Evolutionary conservation across 2,113 vertebrate species (phyloP).

Genomic region (Engraulis encrasicolus): DNA sequence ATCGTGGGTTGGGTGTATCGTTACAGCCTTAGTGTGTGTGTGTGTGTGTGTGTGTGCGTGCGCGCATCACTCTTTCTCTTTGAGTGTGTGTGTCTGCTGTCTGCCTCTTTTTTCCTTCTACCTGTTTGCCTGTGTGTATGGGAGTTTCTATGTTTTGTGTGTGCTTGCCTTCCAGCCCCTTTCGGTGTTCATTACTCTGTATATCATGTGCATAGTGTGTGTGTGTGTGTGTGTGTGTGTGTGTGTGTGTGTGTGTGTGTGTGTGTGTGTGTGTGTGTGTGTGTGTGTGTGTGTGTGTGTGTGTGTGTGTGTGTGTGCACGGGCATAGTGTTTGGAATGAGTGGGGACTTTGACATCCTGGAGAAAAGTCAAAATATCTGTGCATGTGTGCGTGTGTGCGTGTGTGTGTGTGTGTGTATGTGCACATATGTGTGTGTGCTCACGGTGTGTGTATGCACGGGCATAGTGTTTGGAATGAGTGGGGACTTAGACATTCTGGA

Average conservation of each 20-base stretch:
- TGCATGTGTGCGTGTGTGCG: slow-evolving; percentile 10
- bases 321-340: no score
- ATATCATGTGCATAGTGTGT: background rate
- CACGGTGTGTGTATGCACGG: background rate
- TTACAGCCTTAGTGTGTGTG: slow-evolving; percentile 39
- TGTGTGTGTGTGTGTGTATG: slow-evolving; percentile 35
- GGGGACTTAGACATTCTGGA: background rate
- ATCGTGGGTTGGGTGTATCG: no score
- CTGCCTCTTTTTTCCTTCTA: background rate
- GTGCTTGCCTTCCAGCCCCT: no score
- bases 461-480: no score
- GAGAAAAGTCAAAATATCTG: background rate
- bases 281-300: slow-evolving; percentile 18
- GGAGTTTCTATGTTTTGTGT: slow-evolving; percentile 28
- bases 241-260: slow-evolving; percentile 36
- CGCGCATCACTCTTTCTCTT: no score
- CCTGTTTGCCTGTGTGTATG: slow-evolving; percentile 14
- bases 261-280: slow-evolving; percentile 42
- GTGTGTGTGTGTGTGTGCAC: background rate
- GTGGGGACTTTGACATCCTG: background rate
- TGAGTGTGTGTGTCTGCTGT: slow-evolving; percentile 17
- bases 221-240: slow-evolving; percentile 19
- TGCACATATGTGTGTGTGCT: slow-evolving; percentile 40
- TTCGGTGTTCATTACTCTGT: no score
- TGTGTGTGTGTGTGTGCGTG: slow-evolving; percentile 43